Evolutionary conservation across 92 coral and sea anemone species (phyloP).

Genomic region (Nematostella vectensis): DNA sequence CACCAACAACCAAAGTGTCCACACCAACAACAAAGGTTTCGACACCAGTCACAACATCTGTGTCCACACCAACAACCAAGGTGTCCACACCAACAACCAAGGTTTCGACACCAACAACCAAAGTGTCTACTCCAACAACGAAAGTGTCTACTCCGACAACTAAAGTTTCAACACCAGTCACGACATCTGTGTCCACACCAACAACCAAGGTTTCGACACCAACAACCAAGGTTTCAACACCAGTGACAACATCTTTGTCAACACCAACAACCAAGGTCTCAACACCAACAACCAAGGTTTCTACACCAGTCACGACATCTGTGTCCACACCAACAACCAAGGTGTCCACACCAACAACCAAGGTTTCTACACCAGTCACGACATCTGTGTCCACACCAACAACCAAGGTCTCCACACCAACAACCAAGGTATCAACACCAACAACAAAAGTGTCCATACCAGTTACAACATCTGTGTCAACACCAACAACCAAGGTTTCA

Average conservation of each 20-base stretch:
- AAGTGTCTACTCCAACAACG: too few relatives aligned
- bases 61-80: constrained; percentile 13
- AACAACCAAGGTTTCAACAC: too few relatives aligned
- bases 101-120: too few relatives aligned
- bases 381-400: not conserved
- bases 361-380: too few relatives aligned
- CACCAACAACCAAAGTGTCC: not conserved
- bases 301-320: constrained; percentile 10
- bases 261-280: too few relatives aligned
- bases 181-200: too few relatives aligned
- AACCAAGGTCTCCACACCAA: not conserved
- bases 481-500: too few relatives aligned
- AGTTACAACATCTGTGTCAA: not conserved
- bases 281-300: not conserved
- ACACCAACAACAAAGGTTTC: not conserved
- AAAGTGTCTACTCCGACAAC: too few relatives aligned
- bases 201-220: too few relatives aligned
- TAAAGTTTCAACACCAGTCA: too few relatives aligned
- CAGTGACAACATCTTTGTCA: constrained; percentile 7
- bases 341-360: not conserved
- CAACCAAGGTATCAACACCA: not conserved
- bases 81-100: too few relatives aligned
- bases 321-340: constrained; percentile 3
- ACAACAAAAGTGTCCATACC: not conserved
- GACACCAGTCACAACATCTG: not conserved